Percentiles rank a stretch among this genome's conserved stretches.
Evolutionary conservation across 2,888 invertebrate species (phyloP).

Genomic region (Himalopsyche anomala): DNA sequence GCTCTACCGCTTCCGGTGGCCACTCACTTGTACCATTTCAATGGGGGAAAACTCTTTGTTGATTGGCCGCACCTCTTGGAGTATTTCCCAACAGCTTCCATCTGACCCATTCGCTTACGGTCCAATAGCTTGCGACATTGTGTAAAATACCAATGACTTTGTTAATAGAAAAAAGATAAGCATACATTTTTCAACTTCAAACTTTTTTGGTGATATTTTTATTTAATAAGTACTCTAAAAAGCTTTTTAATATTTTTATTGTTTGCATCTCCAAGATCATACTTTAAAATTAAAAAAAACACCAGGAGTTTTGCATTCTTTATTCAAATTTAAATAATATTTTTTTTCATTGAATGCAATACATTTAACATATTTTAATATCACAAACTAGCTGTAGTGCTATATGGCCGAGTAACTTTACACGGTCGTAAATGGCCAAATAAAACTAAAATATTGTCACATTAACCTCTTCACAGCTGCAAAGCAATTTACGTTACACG

Average conservation of each 20-base stretch:
- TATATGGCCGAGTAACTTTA: neutral
- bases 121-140: conserved; percentile 1
- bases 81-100: conserved; percentile 36
- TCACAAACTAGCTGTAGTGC: neutral
- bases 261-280: no score
- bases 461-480: conserved; percentile 50
- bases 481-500: conserved; percentile 59
- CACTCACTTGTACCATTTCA: conserved; percentile 35
- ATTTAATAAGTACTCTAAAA: no score
- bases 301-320: no score
- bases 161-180: no score
- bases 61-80: conserved; percentile 43
- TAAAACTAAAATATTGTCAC: conserved; percentile 54
- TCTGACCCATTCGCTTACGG: conserved; percentile 42
- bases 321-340: no score
- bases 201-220: no score
- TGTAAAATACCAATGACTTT: neutral
- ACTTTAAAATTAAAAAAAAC: no score
- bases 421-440: conserved; percentile 52
- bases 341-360: no score
- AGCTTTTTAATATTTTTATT: no score
- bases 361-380: no score
- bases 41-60: conserved; percentile 43
- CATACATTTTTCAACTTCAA: no score
- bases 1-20: conserved; percentile 41